Evolutionary conservation across 2,888 invertebrate genomes (phyloP), one percentile per base, ranked within the genome.

Genomic region (Germaria angustata): DNA sequence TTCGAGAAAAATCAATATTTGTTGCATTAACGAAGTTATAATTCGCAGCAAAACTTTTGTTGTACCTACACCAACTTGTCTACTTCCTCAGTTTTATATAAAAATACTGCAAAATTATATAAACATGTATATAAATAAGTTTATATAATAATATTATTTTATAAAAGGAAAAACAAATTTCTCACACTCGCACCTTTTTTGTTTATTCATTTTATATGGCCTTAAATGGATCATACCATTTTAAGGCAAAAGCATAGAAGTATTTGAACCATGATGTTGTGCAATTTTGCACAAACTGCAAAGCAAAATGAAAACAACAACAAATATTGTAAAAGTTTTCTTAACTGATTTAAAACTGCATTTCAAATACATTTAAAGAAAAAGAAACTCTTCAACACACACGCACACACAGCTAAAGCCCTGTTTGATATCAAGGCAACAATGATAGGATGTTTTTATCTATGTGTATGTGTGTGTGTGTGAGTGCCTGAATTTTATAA

Each of bases 281-380:
- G 59, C 36, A 71, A 32, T 77, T 77, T 53, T 59, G 15, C 8
- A 5, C n/a, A 73, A 66, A 46, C 28, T 61, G 51, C 13, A 51
- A 15, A 51, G 46, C 17, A 36, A 24, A 53, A 46, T 17, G 51
- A 24, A 72, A 32, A 11, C 53, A 80, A 63, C n/a, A 68, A 15
- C 49, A 49, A 39, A 49, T 39, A 55, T 44, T 68, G 46, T 41
- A 72, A 81, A 68, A 68, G 61, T 76, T 77, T 72, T 73, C 68
- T 66, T 66, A 78, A 78, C 61, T 73, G 61, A 81, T 78, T 72
- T 78, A 24, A 63, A 66, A 72, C 55, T 72, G 68, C 22, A 78
- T 49, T 61, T 53, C 49, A 28, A 75, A 44, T 36, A 73, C 24
- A 46, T n/a, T 24, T 2, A 66, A 24, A 28, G 17, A 41, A 17